A percentile compares a stretch with the other conserved stretches of the same genome.
phyloP scores from a whole-genome alignment of 2,797 vertebrate species.

The Channallabes apus region DNA sequence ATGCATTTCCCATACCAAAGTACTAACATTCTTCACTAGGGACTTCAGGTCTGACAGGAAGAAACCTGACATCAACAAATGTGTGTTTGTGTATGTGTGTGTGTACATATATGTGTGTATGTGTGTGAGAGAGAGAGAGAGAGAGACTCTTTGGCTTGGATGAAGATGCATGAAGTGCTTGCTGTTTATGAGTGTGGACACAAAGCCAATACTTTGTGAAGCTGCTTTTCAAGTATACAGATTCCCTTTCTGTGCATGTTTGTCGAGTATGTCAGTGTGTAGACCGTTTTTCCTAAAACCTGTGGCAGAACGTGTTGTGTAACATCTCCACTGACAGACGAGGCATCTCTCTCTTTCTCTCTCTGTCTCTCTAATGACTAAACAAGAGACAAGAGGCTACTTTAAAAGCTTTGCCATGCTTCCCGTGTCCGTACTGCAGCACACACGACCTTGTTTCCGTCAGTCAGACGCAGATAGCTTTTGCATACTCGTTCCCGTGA shows the following conservation, averaged over 20 bases:
- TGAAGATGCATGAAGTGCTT: slow-evolving; percentile 13
- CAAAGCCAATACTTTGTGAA: slow-evolving; percentile 1
- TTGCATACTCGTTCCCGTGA: slow-evolving; percentile 28
- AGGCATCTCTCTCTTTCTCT: slow-evolving; percentile 70
- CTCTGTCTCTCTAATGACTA: slow-evolving; percentile 72
- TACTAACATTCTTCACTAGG: slow-evolving; percentile 32
- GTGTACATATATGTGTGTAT: background rate
- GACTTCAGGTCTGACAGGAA: slow-evolving; percentile 25
- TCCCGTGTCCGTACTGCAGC: slow-evolving; percentile 25
- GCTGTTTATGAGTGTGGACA: slow-evolving; percentile 2
- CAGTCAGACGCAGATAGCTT: slow-evolving; percentile 38
- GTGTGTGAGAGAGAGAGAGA: no score
- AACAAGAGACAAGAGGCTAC: slow-evolving; percentile 71
- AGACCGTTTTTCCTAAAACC: slow-evolving; percentile 64
- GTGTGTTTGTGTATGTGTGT: slow-evolving; percentile 23
- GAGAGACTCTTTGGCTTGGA: background rate
- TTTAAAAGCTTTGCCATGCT: slow-evolving; percentile 71
- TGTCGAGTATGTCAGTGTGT: slow-evolving; percentile 3
- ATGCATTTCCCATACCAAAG: slow-evolving; percentile 65
- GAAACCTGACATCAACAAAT: slow-evolving; percentile 29
- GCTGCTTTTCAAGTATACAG: background rate
- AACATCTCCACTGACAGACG: slow-evolving; percentile 61
- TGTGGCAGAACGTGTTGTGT: slow-evolving; percentile 68
- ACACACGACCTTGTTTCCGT: slow-evolving; percentile 23
- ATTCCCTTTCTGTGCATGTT: background rate